phyloP scores from a whole-genome alignment of 2,113 vertebrate genomes.

The Neogobius melanostomus region DNA sequence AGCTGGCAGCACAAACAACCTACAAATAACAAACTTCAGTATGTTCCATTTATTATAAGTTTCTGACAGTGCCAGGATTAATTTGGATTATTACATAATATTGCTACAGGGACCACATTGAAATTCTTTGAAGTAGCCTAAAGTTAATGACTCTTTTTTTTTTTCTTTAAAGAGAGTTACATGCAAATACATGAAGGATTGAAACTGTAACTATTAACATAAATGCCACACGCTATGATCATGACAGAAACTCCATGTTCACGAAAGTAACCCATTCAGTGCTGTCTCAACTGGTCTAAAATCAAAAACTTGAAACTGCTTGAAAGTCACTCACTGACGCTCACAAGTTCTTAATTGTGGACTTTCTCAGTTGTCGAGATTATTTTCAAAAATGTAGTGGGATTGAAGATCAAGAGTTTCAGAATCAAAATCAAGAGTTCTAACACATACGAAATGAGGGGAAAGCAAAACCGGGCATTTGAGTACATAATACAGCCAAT shows the following conservation, averaged over 20 bases:
- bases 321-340: too few relatives aligned
- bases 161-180: neutral
- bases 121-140: neutral
- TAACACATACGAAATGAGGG: too few relatives aligned
- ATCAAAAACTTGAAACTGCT: too few relatives aligned
- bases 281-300: neutral
- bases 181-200: neutral
- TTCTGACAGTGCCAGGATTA: conserved; percentile 10
- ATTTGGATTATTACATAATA: conserved; percentile 13
- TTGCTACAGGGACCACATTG: conserved; percentile 16
- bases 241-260: neutral
- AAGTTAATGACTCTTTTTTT: neutral
- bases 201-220: too few relatives aligned
- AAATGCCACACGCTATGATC: neutral
- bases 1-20: conserved; percentile 28
- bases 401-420: too few relatives aligned
- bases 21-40: conserved; percentile 39
- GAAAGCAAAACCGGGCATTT: too few relatives aligned
- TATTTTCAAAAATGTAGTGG: too few relatives aligned
- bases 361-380: too few relatives aligned
- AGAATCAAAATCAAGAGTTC: too few relatives aligned
- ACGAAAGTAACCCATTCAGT: too few relatives aligned
- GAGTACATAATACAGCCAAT: too few relatives aligned
- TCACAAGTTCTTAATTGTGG: too few relatives aligned
- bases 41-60: conserved; percentile 21